Base-by-base conservation (phyloP, 2,888 invertebrate species). In the Sabatieria punctata region DNA sequence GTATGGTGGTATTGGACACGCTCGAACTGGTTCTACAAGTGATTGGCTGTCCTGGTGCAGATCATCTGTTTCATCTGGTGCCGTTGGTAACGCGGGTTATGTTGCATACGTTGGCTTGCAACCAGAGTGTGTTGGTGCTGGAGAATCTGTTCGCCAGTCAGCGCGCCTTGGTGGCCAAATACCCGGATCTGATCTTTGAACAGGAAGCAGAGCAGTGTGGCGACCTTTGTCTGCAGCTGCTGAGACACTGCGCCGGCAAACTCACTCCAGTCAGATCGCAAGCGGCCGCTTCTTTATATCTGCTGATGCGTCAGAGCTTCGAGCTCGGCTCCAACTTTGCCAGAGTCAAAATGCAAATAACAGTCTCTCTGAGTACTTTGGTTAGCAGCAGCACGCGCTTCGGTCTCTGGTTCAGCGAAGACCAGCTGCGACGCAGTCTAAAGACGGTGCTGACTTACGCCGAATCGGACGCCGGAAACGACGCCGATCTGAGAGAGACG, bases 281-380 rank as follows among this genome's bases (percentile, higher is more conserved):
- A 70, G 88, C 93, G 2, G 81, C 88, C 45, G 93, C 89, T 46
- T 85, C 89, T 40, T 74, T 95, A 15, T 95, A 95, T 70, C 75
- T 89, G 48, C 75, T 95, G 51, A 91, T 95, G 89, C 72, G 91
- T 18, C 88, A 91, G 63, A 89, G 49, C 22, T 59, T 51, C 49
- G 54, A 51, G 38, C 49, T 41, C 25, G 48, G 49, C 18, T 35
- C 25, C 33, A 91, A 89, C 70, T 93, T 95, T 71, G 88, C 91
- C 36, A 75, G 89, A 52, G 88, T 95, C 2, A 95, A 95, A 74
- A 93, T 93, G 91, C 47, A 93, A 72, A 88, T 95, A 52, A 95
- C 95, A 8, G 91, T 93, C 79, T 89, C 91, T 0, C 73, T 95
- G 49, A 91, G 91, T 46, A 85, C 88, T 2, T 73, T 95, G 43